Base-by-base conservation (phyloP, 1,140 invertebrate species). In the Hyposmocoma kahamanoa region DNA sequence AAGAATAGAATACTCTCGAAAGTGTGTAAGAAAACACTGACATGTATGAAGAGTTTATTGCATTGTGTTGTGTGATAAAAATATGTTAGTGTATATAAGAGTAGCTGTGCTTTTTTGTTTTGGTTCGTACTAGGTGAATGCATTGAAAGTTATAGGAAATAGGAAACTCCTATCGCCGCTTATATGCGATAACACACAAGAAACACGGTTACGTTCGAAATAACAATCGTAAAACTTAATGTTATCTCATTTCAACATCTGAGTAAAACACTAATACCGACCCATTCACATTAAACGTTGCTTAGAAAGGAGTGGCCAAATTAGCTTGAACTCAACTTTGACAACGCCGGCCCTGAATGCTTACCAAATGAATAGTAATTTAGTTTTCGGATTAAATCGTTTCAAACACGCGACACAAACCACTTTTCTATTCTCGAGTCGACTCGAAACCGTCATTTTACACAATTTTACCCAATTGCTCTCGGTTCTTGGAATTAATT, bases 281-380 rank as follows among this genome's bases (percentile, higher is more conserved):
- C 50, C 45, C 34, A 45, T 51, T 34, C 26, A 47, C 48, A 53
- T 56, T 51, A 52, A 51, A 52, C 54, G 59, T 58, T 63, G 57
- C 50, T 60, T 57, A 46, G 58, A n/a, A n/a, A 66, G 60, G 50
- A 67, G 64, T 59, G 66, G 51, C 52, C 50, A 59, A 67, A 70
- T 75, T 70, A 74, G 69, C 51, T 38, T 44, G 45, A 68, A 72
- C 55, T 72, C 63, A 74, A 73, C 59, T 81, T 80, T 83, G 79
- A 80, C 79, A 82, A 72, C 67, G 59, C 70, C 71, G 67, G 66
- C 72, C 71, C 69, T 65, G 58, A 83, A 82, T 80, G 75, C 71
- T 79, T 74, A 82, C 73, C 66, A 85, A 85, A 85, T 85, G 72
- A 84, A 82, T 85, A 85, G 76, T 80, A 85, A 85, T 85, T 85